phyloP scores from a whole-genome alignment of 1,140 invertebrate genomes.

The Drosophila leontia region DNA sequence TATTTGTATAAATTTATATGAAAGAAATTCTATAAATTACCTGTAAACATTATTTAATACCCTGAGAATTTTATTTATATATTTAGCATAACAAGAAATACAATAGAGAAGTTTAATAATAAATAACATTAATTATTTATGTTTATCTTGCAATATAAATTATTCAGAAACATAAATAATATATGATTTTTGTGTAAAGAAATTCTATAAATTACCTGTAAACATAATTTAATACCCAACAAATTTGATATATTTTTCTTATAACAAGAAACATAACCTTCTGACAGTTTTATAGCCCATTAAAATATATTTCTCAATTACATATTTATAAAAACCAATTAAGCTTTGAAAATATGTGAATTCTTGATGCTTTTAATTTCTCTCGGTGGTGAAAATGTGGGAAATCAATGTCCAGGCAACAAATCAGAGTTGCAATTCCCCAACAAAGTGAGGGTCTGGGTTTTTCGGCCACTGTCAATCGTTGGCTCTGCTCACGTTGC shows the following conservation, averaged over 20 bases:
- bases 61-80: too few species aligned
- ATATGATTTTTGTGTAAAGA: too few species aligned
- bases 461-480: slow-evolving; percentile 22
- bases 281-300: not conserved
- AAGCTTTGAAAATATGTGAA: not conserved
- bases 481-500: slow-evolving; percentile 25
- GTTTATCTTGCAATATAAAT: too few species aligned
- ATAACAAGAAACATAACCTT: not conserved
- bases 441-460: not conserved
- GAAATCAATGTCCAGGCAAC: slow-evolving; percentile 18
- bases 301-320: not conserved
- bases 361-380: not conserved
- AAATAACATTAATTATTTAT: too few species aligned
- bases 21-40: too few species aligned
- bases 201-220: too few species aligned
- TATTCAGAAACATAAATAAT: not conserved
- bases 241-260: not conserved
- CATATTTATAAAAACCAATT: not conserved
- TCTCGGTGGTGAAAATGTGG: not conserved
- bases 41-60: too few species aligned
- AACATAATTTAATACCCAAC: not conserved
- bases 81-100: too few species aligned
- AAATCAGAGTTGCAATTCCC: slow-evolving; percentile 28
- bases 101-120: too few species aligned
- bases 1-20: too few species aligned